Conservation (phyloP, 1,140 invertebrate genomes). For the Euwallacea fornicatus region DNA sequence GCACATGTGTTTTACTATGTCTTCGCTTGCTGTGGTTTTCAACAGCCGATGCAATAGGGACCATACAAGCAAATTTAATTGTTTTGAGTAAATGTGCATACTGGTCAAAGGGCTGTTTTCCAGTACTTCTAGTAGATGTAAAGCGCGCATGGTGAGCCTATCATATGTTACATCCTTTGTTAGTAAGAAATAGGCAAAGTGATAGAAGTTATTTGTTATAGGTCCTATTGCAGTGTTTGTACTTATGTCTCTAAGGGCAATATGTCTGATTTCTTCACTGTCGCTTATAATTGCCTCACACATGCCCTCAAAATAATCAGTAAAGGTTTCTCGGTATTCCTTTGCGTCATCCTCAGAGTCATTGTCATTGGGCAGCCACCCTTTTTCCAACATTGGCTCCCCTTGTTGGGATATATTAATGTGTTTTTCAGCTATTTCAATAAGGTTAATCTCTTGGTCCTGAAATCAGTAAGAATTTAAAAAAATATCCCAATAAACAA, state of each 20-base stretch:
- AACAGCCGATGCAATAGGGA: slow-evolving; percentile 47
- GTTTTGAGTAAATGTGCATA: slow-evolving; percentile 43
- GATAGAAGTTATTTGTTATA: slow-evolving; percentile 51
- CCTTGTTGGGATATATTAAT: slow-evolving; percentile 42
- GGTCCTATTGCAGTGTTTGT: slow-evolving; percentile 47
- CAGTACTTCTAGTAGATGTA: slow-evolving; percentile 46
- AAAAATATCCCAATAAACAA: slow-evolving; percentile 3
- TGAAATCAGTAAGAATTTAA: slow-evolving; percentile 28
- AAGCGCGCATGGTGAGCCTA: slow-evolving; percentile 43
- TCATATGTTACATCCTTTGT: slow-evolving; percentile 49
- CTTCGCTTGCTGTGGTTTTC: slow-evolving; percentile 33
- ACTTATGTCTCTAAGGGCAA: slow-evolving; percentile 46
- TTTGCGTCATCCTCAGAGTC: slow-evolving; percentile 29
- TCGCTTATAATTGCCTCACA: slow-evolving; percentile 45
- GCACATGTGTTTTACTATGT: slow-evolving; percentile 48
- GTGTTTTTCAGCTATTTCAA: slow-evolving; percentile 46
- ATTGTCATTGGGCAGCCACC: slow-evolving; percentile 44
- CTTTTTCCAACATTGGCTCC: slow-evolving; percentile 38
- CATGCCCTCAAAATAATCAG: slow-evolving; percentile 47
- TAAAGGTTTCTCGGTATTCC: slow-evolving; percentile 28
- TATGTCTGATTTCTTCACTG: slow-evolving; percentile 40
- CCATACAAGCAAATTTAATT: slow-evolving; percentile 47
- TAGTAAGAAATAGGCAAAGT: slow-evolving; percentile 50
- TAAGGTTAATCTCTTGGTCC: slow-evolving; percentile 48
- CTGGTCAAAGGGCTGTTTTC: slow-evolving; percentile 46